Evolutionary conservation across 2,113 vertebrate species (phyloP).

Genomic region (Aspidoscelis tigris): DNA sequence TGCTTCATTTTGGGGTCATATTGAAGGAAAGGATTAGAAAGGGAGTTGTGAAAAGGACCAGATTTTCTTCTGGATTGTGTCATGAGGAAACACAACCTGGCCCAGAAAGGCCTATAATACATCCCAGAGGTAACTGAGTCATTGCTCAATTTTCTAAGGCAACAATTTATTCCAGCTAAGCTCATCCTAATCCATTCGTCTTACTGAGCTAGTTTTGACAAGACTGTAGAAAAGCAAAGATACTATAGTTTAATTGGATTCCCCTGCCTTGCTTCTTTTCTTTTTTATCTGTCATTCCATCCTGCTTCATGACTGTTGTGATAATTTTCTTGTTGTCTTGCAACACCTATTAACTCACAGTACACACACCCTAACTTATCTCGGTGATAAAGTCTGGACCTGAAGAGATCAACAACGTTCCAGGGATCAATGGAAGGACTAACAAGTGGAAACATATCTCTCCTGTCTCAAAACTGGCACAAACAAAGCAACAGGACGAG

Average conservation of each 20-base stretch:
- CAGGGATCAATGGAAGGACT: not conserved
- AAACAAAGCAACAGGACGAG: constrained; percentile 45
- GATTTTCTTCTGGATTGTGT: not conserved
- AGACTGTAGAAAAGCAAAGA: too few species aligned
- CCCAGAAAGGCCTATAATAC: not conserved
- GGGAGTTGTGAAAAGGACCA: too few species aligned
- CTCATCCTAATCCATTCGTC: not conserved
- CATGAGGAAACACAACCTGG: not conserved
- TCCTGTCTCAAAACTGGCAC: constrained; percentile 39
- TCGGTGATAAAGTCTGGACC: not conserved
- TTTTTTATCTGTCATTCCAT: too few species aligned
- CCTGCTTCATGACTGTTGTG: too few species aligned
- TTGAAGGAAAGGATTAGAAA: not conserved
- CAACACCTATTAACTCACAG: too few species aligned
- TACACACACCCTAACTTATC: not conserved
- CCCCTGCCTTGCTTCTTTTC: too few species aligned
- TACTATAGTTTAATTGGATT: too few species aligned
- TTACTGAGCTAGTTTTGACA: too few species aligned
- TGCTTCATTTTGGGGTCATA: too few species aligned
- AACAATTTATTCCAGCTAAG: not conserved
- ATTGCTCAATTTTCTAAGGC: not conserved
- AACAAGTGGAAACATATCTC: constrained; percentile 49
- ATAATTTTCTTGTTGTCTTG: too few species aligned
- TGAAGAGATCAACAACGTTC: not conserved
- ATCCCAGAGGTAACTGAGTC: not conserved